Base-by-base conservation (phyloP, 1,140 invertebrate species). In the Macrobrachium nipponense region DNA sequence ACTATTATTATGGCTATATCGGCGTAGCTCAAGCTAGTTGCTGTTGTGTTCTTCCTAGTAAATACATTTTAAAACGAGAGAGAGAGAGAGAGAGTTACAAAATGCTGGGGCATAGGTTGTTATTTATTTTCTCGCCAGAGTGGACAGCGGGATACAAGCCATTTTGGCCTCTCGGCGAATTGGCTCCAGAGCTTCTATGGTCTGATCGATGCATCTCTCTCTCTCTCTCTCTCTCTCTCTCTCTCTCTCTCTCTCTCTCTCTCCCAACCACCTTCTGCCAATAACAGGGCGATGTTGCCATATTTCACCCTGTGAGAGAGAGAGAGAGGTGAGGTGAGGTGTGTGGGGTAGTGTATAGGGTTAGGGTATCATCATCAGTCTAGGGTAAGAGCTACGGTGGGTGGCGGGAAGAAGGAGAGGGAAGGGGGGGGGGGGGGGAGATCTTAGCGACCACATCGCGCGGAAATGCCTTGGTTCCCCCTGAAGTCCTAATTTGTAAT, bases 221-320 rank as follows among this genome's bases (percentile, higher is more conserved):
- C n/a, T n/a, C n/a, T n/a, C n/a, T n/a, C n/a, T n/a, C n/a, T n/a
- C n/a, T n/a, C n/a, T n/a, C n/a, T n/a, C n/a, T n/a, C n/a, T n/a
- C n/a, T n/a, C n/a, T n/a, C n/a, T n/a, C n/a, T n/a, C n/a, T n/a
- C n/a, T n/a, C n/a, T n/a, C n/a, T n/a, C n/a, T n/a, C n/a, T n/a
- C n/a, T 86, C 84, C 27, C 27, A 86, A 77, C 64, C 84, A 86
- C 84, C 84, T 86, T 86, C 84, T 86, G 84, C 84, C 84, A 86
- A 86, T 86, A 86, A 86, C 84, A 86, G 84, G 84, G 84, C 84
- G 84, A 86, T 79, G 84, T 86, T 86, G 84, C 84, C 84, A 86
- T 86, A 86, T 86, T 86, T 86, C 84, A 86, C 84, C 64, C 5
- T 10, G n/a, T 10, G n/a, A 73, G 70, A 23, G 70, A 73, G 70